Evolutionary conservation across 2,797 vertebrate genomes (phyloP).

Genomic region (Crenuchus spilurus): DNA sequence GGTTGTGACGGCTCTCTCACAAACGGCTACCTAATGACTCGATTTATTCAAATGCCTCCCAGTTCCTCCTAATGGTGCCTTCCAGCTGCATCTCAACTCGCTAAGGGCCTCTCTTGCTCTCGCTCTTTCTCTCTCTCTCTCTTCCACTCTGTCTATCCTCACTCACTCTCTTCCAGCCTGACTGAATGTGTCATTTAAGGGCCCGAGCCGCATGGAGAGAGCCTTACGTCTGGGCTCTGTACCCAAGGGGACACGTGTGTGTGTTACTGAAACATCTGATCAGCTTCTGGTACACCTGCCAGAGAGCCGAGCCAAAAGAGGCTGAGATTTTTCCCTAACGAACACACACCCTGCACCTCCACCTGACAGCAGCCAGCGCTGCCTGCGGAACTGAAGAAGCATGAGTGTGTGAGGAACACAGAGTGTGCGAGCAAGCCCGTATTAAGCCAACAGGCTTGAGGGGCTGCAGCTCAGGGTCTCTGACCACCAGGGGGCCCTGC

Average conservation of each 20-base stretch:
- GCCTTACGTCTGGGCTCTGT: conserved; percentile 73
- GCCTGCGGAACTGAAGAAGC: conserved; percentile 18
- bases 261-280: conserved; percentile 84
- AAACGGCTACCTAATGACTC: conserved; percentile 93
- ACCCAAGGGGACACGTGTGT: conserved; percentile 72
- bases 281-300: conserved; percentile 79
- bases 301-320: conserved; percentile 53
- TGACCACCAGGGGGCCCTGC: neutral
- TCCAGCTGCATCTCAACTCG: conserved; percentile 87
- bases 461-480: neutral
- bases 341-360: conserved; percentile 33
- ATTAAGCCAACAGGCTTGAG: neutral
- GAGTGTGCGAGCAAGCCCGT: neutral
- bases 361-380: conserved; percentile 2
- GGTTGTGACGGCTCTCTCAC: conserved; percentile 88
- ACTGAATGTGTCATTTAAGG: conserved; percentile 76
- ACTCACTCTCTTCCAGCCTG: conserved; percentile 42
- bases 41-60: conserved; percentile 86
- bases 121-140: conserved; percentile 52
- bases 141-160: conserved; percentile 41
- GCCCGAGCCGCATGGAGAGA: conserved; percentile 65
- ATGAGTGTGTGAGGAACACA: neutral
- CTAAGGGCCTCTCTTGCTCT: conserved; percentile 64
- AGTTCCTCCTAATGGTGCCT: conserved; percentile 88
- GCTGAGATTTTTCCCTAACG: conserved; percentile 43